Conservation (phyloP, 2,797 vertebrate species). For the Heteromormyrus szaboi region DNA sequence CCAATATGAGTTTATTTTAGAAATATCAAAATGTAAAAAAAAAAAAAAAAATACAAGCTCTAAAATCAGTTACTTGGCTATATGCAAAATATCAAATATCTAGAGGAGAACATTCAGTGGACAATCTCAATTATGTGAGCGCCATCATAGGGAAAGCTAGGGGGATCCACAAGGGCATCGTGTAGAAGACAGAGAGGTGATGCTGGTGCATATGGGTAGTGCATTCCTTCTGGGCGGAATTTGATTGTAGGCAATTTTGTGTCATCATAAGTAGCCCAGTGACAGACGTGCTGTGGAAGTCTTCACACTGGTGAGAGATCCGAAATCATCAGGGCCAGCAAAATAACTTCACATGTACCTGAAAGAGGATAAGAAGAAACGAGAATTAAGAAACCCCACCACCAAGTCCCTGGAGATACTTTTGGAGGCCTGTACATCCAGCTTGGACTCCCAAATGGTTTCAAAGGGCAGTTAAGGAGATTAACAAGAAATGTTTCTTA, state of each 20-base stretch:
- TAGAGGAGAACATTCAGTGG: neutral
- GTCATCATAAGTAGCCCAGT: neutral
- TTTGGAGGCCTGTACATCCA: neutral
- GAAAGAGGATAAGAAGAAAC: neutral
- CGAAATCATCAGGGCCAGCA: neutral
- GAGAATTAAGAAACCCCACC: neutral
- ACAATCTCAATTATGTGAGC: neutral
- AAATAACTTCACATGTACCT: neutral
- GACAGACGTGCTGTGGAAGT: neutral
- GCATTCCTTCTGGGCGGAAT: neutral
- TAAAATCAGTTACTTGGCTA: neutral
- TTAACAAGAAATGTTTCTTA: neutral
- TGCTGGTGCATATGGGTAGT: neutral
- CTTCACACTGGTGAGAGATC: neutral
- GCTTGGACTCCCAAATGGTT: neutral
- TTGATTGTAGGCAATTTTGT: neutral
- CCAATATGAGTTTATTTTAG: slow-evolving; percentile 70
- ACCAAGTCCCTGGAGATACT: neutral
- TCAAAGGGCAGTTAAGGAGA: neutral
- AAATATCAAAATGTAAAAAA: neutral
- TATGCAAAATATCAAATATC: neutral
- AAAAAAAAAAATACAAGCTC: neutral
- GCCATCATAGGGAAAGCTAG: neutral
- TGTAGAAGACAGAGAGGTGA: neutral
- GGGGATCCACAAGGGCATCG: neutral